These are phyloP conservation scores for Henricia sp. DNA, from an alignment of 53 echinoderm and acorn worm genomes.

Conservation along the genomic window DNA sequence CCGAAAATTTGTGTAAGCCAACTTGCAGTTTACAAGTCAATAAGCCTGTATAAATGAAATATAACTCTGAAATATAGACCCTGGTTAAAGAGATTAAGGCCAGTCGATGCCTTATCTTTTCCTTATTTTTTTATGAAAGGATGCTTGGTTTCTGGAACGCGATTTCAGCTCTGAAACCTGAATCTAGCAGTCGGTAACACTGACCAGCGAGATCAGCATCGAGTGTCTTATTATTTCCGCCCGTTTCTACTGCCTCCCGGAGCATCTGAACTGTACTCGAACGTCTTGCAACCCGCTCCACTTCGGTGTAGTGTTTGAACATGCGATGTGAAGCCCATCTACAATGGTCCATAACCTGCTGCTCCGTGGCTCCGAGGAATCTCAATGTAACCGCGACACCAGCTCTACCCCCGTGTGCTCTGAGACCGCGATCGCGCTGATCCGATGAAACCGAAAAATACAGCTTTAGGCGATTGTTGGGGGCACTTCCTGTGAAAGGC, in stretches of 20 bases:
- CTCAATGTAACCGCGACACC: neutral
- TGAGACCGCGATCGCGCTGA: neutral
- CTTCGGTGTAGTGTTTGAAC: neutral
- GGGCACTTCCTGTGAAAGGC: neutral
- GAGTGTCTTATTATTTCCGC: neutral
- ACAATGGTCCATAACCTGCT: constrained; percentile 7
- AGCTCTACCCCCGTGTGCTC: neutral
- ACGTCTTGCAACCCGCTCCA: neutral
- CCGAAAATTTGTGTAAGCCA: too few species aligned
- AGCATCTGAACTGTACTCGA: neutral
- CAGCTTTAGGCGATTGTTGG: neutral
- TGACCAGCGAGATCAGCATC: neutral
- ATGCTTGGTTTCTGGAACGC: neutral
- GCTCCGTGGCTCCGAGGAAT: neutral
- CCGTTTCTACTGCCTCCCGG: neutral
- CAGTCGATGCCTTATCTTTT: too few species aligned
- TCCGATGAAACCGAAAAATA: neutral
- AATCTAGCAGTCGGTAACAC: neutral
- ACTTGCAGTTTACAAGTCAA: too few species aligned
- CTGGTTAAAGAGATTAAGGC: too few species aligned
- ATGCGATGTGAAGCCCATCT: neutral
- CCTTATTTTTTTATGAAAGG: too few species aligned
- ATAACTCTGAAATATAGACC: too few species aligned
- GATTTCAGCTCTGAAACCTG: neutral
- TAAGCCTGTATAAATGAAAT: too few species aligned